Evolutionary conservation across 2,888 invertebrate genomes (phyloP).

Genomic region (Brassicogethes aeneus): DNA sequence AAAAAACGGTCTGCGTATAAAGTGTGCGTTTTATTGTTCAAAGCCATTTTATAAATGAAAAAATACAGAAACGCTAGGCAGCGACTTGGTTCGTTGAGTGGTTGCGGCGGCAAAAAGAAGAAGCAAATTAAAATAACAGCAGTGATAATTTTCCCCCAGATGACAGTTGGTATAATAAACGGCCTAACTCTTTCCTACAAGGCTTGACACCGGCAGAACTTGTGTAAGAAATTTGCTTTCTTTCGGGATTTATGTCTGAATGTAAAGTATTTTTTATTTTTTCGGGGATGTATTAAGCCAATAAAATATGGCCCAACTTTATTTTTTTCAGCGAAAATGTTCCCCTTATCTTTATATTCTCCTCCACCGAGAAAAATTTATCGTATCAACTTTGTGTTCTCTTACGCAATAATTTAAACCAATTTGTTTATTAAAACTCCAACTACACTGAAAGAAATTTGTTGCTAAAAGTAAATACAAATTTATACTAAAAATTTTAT

Average conservation of each 20-base stretch:
- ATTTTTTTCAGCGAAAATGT: not conserved
- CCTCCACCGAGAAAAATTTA: no score
- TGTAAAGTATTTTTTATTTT: conserved; percentile 1
- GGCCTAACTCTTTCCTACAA: not conserved
- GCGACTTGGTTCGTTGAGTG: not conserved
- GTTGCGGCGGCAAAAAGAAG: not conserved
- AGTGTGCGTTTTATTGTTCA: not conserved
- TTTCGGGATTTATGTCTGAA: conserved; percentile 1
- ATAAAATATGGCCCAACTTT: not conserved
- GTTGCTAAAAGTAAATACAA: no score
- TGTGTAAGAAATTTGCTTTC: conserved; percentile 1
- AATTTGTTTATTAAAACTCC: no score
- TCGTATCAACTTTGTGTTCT: no score
- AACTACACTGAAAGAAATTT: no score
- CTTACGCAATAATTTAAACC: no score
- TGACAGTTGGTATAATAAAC: not conserved
- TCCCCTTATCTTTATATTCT: no score
- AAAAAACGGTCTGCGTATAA: no score
- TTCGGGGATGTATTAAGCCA: not conserved
- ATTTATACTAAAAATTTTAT: no score
- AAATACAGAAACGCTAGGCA: not conserved
- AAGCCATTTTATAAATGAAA: not conserved
- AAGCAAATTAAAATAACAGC: conserved; percentile 3
- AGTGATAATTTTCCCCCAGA: conserved; percentile 3
- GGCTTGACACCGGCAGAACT: conserved; percentile 2